These are phyloP conservation scores for Calliopum simillimum DNA, from an alignment of 2,888 invertebrate species.

Conservation along the genomic window DNA sequence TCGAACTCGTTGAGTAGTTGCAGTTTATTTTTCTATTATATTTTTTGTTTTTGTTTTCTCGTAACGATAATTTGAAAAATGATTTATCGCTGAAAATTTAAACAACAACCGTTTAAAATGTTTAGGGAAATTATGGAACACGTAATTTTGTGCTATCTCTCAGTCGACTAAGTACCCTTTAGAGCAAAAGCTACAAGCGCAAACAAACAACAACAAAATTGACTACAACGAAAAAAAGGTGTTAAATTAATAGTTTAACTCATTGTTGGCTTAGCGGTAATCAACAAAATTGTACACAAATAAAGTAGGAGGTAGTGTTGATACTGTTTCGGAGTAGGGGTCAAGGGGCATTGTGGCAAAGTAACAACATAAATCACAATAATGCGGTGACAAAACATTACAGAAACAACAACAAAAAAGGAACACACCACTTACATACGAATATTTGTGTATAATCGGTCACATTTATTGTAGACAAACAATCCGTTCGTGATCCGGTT, in stretches of 20 bases:
- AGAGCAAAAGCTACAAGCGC: background rate
- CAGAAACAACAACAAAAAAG: background rate
- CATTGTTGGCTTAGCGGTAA: background rate
- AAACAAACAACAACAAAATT: background rate
- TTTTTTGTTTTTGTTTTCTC: background rate
- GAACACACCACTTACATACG: background rate
- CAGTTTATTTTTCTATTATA: background rate
- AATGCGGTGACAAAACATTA: slow-evolving; percentile 9
- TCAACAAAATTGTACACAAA: background rate
- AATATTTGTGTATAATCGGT: background rate
- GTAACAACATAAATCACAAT: slow-evolving; percentile 24
- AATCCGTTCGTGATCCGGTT: background rate
- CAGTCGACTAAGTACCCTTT: background rate
- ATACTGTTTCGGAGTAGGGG: too few relatives aligned
- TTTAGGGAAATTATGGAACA: background rate
- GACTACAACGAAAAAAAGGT: slow-evolving; percentile 1
- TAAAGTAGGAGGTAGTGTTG: background rate
- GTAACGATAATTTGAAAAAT: slow-evolving; percentile 16
- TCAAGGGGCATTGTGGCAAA: background rate
- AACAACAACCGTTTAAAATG: slow-evolving; percentile 27
- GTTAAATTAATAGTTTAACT: background rate
- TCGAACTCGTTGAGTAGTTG: too few relatives aligned
- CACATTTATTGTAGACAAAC: background rate
- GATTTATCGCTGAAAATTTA: slow-evolving; percentile 38
- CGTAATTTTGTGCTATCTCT: background rate